Percentiles rank a stretch among this genome's conserved stretches.
These are phyloP conservation scores for Myodes glareolus DNA, from an alignment of 2,113 vertebrate genomes.

Conservation along the genomic window DNA sequence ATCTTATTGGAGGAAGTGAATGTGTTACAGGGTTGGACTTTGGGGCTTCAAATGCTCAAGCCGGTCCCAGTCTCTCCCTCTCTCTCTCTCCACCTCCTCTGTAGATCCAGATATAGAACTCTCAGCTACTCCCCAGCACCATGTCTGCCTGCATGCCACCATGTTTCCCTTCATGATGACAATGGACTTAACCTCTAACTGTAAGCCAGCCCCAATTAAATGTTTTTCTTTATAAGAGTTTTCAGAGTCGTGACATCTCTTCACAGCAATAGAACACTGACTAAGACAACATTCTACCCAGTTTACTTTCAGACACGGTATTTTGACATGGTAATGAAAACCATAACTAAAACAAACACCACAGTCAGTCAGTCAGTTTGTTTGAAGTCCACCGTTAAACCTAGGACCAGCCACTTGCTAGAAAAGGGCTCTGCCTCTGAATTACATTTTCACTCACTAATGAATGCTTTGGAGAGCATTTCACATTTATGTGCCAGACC, in stretches of 20 bases:
- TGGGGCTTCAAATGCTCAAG: background rate
- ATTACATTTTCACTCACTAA: background rate
- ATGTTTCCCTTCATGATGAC: background rate
- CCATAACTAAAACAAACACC: background rate
- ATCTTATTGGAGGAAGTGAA: background rate
- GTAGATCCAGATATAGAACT: background rate
- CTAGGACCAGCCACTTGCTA: background rate
- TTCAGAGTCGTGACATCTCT: background rate
- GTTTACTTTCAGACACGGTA: background rate
- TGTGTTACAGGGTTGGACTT: background rate
- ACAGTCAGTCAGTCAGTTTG: background rate
- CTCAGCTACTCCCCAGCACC: background rate
- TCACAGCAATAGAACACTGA: background rate
- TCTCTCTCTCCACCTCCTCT: too few relatives aligned
- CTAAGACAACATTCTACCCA: background rate
- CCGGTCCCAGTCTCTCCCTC: background rate
- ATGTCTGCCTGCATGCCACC: background rate
- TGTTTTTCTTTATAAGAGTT: background rate
- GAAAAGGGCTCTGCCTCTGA: background rate
- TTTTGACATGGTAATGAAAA: background rate
- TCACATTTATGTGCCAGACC: background rate
- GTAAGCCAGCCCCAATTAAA: background rate
- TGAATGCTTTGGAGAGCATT: background rate
- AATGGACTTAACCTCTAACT: background rate
- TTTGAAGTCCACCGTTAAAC: background rate